Evolutionary conservation across 2,888 invertebrate genomes (phyloP).

Genomic region (Prosapia bicincta): DNA sequence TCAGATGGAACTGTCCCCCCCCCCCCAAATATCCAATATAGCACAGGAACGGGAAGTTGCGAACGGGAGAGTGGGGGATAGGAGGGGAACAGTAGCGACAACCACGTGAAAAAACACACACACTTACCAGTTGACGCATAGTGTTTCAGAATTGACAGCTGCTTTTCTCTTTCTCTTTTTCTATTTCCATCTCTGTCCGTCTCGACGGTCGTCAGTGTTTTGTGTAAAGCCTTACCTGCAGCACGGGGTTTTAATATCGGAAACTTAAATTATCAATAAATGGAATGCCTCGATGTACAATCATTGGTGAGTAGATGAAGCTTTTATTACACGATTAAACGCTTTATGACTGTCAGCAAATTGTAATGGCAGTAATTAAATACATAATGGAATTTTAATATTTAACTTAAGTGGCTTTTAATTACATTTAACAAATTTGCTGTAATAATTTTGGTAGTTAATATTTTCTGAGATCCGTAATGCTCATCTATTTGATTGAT

Average conservation of each 20-base stretch:
- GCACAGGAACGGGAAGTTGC: constrained; percentile 6
- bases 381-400: background rate
- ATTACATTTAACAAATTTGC: background rate
- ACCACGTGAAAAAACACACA: constrained; percentile 1
- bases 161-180: constrained; percentile 8
- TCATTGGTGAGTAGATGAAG: background rate
- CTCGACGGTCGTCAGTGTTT: constrained; percentile 15
- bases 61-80: constrained; percentile 1
- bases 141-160: constrained; percentile 19
- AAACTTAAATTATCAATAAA: background rate
- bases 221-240: background rate
- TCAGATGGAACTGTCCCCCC: constrained; percentile 15
- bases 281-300: background rate
- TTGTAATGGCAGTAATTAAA: background rate
- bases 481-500: background rate
- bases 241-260: background rate
- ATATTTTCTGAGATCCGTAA: background rate
- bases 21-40: constrained; percentile 21
- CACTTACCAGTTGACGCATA: constrained; percentile 26
- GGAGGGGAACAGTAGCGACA: constrained; percentile 11
- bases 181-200: constrained; percentile 1
- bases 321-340: background rate
- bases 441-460: background rate
- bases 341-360: background rate
- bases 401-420: background rate